Evolutionary conservation across 2,797 vertebrate genomes (phyloP).

Genomic region (Natrix natrix): DNA sequence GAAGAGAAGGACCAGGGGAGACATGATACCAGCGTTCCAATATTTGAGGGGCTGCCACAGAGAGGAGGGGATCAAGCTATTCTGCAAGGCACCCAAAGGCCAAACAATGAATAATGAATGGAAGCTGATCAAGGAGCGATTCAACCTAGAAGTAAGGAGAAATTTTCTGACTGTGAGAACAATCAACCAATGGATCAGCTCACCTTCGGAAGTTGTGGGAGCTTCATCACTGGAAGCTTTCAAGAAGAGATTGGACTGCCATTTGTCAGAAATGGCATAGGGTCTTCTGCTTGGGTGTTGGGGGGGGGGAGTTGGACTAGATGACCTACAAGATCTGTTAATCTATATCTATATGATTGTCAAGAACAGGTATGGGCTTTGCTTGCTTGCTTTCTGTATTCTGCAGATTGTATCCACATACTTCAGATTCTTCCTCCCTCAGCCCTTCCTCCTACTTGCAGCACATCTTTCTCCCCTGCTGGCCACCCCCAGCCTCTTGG

Average conservation of each 20-base stretch:
- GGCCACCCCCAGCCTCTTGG: background rate
- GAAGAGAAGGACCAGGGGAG: too few relatives aligned
- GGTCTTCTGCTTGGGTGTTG: background rate
- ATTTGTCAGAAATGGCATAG: background rate
- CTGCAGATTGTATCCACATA: background rate
- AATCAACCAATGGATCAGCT: background rate
- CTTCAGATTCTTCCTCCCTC: background rate
- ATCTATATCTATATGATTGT: background rate
- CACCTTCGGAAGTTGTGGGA: background rate
- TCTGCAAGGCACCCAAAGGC: too few relatives aligned
- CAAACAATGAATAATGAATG: too few relatives aligned
- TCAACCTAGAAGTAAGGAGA: background rate
- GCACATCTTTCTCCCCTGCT: background rate
- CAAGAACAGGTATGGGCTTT: background rate
- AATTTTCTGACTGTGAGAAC: background rate
- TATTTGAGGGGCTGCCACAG: too few relatives aligned
- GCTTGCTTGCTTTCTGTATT: background rate
- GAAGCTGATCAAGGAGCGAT: background rate
- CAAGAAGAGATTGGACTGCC: background rate
- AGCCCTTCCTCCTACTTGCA: background rate
- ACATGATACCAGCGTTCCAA: too few relatives aligned
- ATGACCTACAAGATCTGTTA: background rate
- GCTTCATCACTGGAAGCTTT: background rate
- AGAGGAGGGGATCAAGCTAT: too few relatives aligned
- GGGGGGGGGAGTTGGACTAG: background rate